Evolutionary conservation across 2,113 vertebrate species (phyloP), one percentile per base, ranked within the genome.

Genomic region (Vulpes vulpes): DNA sequence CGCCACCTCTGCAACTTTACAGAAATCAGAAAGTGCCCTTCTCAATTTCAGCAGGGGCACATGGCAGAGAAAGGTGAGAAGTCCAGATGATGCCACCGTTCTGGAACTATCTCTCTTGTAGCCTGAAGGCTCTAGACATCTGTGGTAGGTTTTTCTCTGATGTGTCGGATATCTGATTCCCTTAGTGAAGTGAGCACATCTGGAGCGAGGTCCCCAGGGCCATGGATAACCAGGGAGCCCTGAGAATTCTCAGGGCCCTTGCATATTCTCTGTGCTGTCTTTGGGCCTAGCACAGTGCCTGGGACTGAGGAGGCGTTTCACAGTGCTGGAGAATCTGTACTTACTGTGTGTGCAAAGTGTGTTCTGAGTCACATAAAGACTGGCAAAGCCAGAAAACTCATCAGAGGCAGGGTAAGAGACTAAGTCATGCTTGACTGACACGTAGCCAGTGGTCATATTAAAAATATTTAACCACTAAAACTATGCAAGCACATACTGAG

Each of bases 351-450:
- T 43, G 43, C 55, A 25, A 74, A 80, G 38, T 67, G 20, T 67
- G 30, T 88, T 87, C 62, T 91, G 55, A 51, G 65, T 71, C 11
- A 27, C 95, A 88, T 23, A 71, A 87, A 64, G 43, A 43, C 57
- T n/a, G 78, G 91, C 57, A 69, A 51, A 89, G 71, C 51, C 83
- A 51, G 86, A 74, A 94, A 93, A 55, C 49, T 74, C n/a, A 55
- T 64, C 59, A 67, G 73, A 94, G 65, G 27, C 3, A 25, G 65
- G 53, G 7, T 2, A 32, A 20, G 55, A 57, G 12, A 59, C 60
- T 53, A 32, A 78, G 67, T 71, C 74, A 67, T 3, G 38, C 38
- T 78, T 73, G 67, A 82, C 32, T 60, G 73, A 65, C 1, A 4
- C 10, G 5, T 71, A 85, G 65, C 80, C 65, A 53, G 35, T 73